Evolutionary conservation across 30 jellyfish, hydroid and myxozoan genomes (phyloP).

Genomic region (Clytia hemisphaerica): DNA sequence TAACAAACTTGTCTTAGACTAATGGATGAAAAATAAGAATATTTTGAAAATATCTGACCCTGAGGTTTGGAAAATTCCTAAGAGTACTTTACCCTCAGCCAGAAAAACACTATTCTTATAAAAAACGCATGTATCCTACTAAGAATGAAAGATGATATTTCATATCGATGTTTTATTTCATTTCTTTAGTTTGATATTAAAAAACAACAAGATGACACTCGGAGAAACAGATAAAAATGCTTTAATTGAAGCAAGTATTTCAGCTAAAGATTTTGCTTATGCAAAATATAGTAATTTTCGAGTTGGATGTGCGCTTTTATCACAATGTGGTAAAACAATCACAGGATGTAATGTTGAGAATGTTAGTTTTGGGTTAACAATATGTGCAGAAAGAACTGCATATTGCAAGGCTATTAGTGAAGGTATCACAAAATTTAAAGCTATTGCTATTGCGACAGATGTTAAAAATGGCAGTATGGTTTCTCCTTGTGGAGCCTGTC

Average conservation of each 20-base stretch:
- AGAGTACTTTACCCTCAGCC: too few species aligned
- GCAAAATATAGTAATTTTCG: slow-evolving; percentile 79
- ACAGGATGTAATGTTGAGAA: slow-evolving; percentile 96
- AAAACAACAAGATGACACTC: too few species aligned
- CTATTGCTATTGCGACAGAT: slow-evolving; percentile 79
- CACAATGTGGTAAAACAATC: slow-evolving; percentile 41
- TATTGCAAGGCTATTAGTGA: slow-evolving; percentile 92
- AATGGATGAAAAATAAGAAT: too few species aligned
- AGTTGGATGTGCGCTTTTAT: slow-evolving; percentile 75
- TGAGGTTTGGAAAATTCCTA: too few species aligned
- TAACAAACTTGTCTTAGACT: too few species aligned
- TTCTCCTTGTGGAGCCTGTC: slow-evolving; percentile 95
- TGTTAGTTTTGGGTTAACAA: slow-evolving; percentile 90
- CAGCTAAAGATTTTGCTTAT: slow-evolving; percentile 68
- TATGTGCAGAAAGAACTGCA: slow-evolving; percentile 98
- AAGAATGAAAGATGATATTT: too few species aligned
- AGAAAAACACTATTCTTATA: too few species aligned
- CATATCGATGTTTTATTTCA: too few species aligned
- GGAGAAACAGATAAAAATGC: too few species aligned
- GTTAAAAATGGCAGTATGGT: slow-evolving; percentile 37
- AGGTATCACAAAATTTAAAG: slow-evolving; percentile 66
- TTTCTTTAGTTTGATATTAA: too few species aligned
- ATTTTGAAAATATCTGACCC: too few species aligned
- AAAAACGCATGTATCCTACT: too few species aligned
- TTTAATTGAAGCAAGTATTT: slow-evolving; percentile 35